These are phyloP conservation scores for Drosophila anceps DNA, from an alignment of 2,888 invertebrate species.

Conservation along the genomic window DNA sequence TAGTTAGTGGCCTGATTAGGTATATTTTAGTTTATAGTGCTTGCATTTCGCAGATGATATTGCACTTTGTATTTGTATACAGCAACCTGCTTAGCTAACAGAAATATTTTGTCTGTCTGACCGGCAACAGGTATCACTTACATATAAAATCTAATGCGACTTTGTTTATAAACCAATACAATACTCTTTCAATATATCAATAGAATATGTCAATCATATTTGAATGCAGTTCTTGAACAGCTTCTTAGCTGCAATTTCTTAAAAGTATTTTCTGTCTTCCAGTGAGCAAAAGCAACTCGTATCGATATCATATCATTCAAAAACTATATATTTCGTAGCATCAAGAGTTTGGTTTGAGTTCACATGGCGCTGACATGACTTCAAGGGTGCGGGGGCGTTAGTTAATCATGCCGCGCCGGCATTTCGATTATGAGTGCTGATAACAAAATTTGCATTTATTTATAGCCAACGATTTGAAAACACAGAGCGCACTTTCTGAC, in stretches of 20 bases:
- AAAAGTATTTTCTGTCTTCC: no score
- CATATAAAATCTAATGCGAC: slow-evolving; percentile 5
- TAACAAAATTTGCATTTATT: slow-evolving; percentile 64
- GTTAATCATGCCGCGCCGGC: slow-evolving; percentile 65
- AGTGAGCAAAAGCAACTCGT: no score
- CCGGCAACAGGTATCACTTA: not conserved
- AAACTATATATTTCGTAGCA: not conserved
- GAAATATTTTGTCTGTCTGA: not conserved
- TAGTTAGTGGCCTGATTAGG: slow-evolving; percentile 5
- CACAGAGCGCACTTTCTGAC: slow-evolving; percentile 48
- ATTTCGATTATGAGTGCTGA: slow-evolving; percentile 64
- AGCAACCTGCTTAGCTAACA: not conserved
- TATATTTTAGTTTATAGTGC: not conserved
- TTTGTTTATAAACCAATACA: not conserved
- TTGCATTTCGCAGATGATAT: slow-evolving; percentile 9
- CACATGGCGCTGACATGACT: slow-evolving; percentile 31
- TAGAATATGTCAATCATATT: not conserved
- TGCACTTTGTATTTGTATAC: not conserved
- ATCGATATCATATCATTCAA: not conserved
- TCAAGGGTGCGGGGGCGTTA: slow-evolving; percentile 35
- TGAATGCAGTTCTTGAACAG: no score
- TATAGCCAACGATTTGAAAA: slow-evolving; percentile 55
- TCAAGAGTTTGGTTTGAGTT: slow-evolving; percentile 30
- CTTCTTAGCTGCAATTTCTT: no score
- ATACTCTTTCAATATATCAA: not conserved